These are phyloP conservation scores for Cyphomyrus plagiostoma DNA, from an alignment of 2,113 vertebrate species.

Conservation along the genomic window DNA sequence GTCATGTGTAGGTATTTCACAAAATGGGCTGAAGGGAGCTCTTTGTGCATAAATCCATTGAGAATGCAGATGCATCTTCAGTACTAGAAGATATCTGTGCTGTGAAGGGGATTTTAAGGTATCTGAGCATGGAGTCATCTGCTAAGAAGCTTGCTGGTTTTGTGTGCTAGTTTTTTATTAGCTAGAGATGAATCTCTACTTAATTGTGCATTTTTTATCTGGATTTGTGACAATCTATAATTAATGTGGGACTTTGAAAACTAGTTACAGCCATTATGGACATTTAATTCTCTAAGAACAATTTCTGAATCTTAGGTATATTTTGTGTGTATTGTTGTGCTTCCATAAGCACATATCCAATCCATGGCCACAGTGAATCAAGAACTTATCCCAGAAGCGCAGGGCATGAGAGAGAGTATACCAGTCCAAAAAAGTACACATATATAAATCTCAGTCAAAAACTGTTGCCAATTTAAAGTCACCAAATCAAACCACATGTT, in stretches of 20 bases:
- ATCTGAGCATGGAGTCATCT: not conserved
- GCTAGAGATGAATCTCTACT: not conserved
- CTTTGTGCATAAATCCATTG: conserved; percentile 60
- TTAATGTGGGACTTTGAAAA: not conserved
- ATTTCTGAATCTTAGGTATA: not conserved
- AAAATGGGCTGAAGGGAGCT: conserved; percentile 48
- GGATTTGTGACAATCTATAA: not conserved
- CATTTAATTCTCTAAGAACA: not conserved
- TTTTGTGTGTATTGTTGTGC: not conserved
- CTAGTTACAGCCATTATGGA: not conserved
- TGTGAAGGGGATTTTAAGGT: conserved; percentile 41
- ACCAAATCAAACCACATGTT: not conserved
- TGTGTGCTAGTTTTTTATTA: not conserved
- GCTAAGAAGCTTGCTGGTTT: not conserved
- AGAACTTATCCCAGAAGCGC: not conserved
- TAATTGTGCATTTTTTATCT: not conserved
- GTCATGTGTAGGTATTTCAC: conserved; percentile 65
- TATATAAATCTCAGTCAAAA: not conserved
- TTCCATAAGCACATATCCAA: not conserved
- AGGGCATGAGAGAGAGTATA: not conserved
- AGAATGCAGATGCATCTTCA: conserved; percentile 15
- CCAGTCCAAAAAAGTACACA: not conserved
- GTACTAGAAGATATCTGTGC: conserved; percentile 30
- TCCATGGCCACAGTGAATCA: not conserved
- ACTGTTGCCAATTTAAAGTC: not conserved